Base-by-base conservation (phyloP, 2,113 vertebrate genomes). In the Bos javanicus region DNA sequence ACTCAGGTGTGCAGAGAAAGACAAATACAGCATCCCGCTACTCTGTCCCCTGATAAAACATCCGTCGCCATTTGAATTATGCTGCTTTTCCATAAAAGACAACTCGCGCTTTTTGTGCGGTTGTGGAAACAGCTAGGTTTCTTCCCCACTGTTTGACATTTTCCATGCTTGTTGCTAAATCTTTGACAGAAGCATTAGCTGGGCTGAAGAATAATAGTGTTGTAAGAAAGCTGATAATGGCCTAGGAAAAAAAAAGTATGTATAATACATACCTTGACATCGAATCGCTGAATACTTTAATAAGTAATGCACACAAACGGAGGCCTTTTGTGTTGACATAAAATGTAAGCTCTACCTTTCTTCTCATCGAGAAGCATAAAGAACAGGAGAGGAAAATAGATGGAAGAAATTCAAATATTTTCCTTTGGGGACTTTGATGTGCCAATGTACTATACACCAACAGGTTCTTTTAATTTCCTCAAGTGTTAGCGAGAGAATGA, bases 291-390 rank as follows among this genome's bases (percentile, higher is more conserved):
- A 98, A 95, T 97, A 95, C 97, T 98, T 97, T 98, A 98, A 98
- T 97, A 98, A 96, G 97, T 96, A 97, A 96, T 96, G 94, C 96
- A 96, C 97, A 98, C 98, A 97, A 94, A 96, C 48, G 52, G 97
- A 97, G 98, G 97, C 97, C 97, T 97, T 98, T 98, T 97, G 96
- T 98, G 95, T 98, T 98, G 98, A 97, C 98, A 98, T 91, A 96
- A 98, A 98, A 96, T 94, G 96, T 97, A 97, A 97, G 97, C 95
- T 93, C 91, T 97, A 19, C 91, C 93, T 97, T 97, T 97, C 95
- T 98, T 97, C 96, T 97, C 96, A 36, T 90, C 26, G 85, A 98
- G 93, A 76, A 81, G 95, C 86, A 67, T 83, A 96, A 97, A 97
- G 97, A 93, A 82, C 57, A 16, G 48, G 91, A 96, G 91, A 94